phyloP scores from a whole-genome alignment of 2,113 vertebrate species.

The Nanorana parkeri region DNA sequence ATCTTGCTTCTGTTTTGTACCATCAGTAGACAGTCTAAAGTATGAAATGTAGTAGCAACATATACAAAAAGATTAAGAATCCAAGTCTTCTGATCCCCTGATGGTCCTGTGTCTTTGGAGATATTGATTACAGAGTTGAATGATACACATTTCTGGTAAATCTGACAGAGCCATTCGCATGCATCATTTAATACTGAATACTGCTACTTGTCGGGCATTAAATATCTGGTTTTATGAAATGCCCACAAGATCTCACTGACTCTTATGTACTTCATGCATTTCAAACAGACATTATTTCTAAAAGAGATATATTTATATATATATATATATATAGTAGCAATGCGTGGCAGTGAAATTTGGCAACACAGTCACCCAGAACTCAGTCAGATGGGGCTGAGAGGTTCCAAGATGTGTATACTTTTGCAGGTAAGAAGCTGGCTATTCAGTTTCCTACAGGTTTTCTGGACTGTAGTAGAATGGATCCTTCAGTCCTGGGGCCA shows the following conservation, averaged over 20 bases:
- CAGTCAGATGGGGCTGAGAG: too few species aligned
- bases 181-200: conserved; percentile 63
- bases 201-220: conserved; percentile 66
- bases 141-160: conserved; percentile 59
- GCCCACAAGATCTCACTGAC: conserved; percentile 57
- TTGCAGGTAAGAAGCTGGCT: too few species aligned
- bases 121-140: conserved; percentile 42
- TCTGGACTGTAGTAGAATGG: too few species aligned
- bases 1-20: not conserved
- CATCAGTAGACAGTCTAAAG: not conserved
- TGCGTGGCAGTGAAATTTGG: too few species aligned
- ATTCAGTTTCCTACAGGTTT: too few species aligned
- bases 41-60: conserved; percentile 59
- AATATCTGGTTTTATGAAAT: conserved; percentile 59
- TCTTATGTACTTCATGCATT: conserved; percentile 60
- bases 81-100: conserved; percentile 56
- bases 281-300: conserved; percentile 38
- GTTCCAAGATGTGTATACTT: too few species aligned
- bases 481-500: too few species aligned
- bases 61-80: conserved; percentile 58
- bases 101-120: conserved; percentile 59
- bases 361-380: too few species aligned
- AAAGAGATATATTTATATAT: too few species aligned
- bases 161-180: conserved; percentile 62
- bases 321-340: too few species aligned